Percentiles rank a stretch among this genome's conserved stretches.
These are phyloP conservation scores for Zaprionus vittiger DNA, from an alignment of 1,140 invertebrate species.

Conservation along the genomic window DNA sequence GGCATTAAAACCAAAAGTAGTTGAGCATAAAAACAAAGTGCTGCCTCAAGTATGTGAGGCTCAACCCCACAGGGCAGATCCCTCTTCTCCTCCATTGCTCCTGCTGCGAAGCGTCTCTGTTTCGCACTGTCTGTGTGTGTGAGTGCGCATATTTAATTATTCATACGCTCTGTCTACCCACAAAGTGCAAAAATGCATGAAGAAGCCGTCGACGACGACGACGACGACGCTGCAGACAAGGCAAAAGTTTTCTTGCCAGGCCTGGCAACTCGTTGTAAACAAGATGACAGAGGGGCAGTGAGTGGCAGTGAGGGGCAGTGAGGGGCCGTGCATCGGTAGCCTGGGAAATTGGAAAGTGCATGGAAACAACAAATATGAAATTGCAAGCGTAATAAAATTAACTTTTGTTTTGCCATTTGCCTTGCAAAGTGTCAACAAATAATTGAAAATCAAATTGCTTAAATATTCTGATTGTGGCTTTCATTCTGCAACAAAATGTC, in stretches of 20 bases:
- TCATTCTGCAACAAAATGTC: not conserved
- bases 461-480: constrained; percentile 44
- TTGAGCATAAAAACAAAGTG: constrained; percentile 74
- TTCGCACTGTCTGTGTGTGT: constrained; percentile 11
- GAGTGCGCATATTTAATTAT: constrained; percentile 72
- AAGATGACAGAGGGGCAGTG: constrained; percentile 25
- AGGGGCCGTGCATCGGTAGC: not conserved
- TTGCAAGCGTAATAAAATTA: constrained; percentile 69
- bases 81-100: constrained; percentile 10
- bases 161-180: constrained; percentile 76
- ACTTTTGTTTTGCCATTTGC: constrained; percentile 57
- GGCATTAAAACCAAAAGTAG: constrained; percentile 70
- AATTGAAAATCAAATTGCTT: constrained; percentile 62
- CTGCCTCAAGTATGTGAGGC: constrained; percentile 56
- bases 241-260: constrained; percentile 54
- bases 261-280: constrained; percentile 62
- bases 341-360: constrained; percentile 60
- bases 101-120: constrained; percentile 1
- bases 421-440: constrained; percentile 63
- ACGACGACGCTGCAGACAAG: constrained; percentile 47
- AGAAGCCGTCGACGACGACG: constrained; percentile 33
- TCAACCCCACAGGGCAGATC: constrained; percentile 15
- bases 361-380: constrained; percentile 56
- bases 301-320: too few relatives aligned
- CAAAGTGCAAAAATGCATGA: constrained; percentile 56